Base-by-base conservation (phyloP, 64 coral and sea anemone genomes). In the Orbicella faveolata region DNA sequence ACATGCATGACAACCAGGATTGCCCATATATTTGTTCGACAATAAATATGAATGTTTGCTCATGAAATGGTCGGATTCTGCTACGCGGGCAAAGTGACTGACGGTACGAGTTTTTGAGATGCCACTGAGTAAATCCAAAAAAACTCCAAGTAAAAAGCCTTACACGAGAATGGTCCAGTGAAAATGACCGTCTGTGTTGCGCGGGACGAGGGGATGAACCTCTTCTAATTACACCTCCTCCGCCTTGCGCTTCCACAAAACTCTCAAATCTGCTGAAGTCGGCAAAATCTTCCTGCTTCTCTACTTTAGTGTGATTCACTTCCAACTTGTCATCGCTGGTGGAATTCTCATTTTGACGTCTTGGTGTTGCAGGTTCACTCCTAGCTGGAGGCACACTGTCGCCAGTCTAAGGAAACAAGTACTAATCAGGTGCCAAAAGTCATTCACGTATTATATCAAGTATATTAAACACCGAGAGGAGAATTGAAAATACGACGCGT, bases 231-330 rank as follows among this genome's bases (percentile, higher is more conserved):
- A 48, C 44, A 48, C 44, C 44, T 44, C 84, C 39, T 70, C 84
- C 78, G 2, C 61, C 44, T 55, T 92, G 90, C 52, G 79, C 84
- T 52, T 95, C 81, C 14, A 98, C 90, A 73, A 94, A 94, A 65
- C 80, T 99, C 19, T 99, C 97, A 78, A 99, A 99, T 67, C 93
- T 95, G 74, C 97, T 99, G 78, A 99, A 99, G 86, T 99, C 97
- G 3, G 97, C 97, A 96, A 99, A 99, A 53, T 99, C 93, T 75
- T 90, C 90, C 74, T 95, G 77, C n/a, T 83, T 77, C 44, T 77
- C 36, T 2, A 78, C 73, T 26, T 78, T 79, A 36, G 57, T 34
- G 23, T 89, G 62, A 6, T 48, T 86, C 2, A 15, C 61, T 69
- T 81, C 89, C 19, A 87, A 72, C 73, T 51, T 66, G 2, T 92